Evolutionary conservation across 2,888 invertebrate genomes (phyloP).

Genomic region (Acronicta alni): DNA sequence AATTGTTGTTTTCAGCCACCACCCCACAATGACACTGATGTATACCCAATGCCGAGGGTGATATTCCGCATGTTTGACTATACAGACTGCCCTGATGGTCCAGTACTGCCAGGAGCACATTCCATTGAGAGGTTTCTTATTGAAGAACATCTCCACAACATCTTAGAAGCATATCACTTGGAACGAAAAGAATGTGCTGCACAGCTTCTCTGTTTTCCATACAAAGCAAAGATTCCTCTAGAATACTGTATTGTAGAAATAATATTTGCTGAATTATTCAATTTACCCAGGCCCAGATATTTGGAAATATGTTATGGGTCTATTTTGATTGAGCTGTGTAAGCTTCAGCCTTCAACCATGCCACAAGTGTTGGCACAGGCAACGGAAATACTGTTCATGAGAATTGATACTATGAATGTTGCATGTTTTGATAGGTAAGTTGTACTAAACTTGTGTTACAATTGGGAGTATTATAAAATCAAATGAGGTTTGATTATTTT

Average conservation of each 20-base stretch:
- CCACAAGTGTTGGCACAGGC: constrained; percentile 99
- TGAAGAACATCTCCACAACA: constrained; percentile 98
- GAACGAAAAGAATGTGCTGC: constrained; percentile 99
- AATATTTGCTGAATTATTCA: constrained; percentile 97
- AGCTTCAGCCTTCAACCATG: constrained; percentile 98
- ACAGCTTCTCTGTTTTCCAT: constrained; percentile 96
- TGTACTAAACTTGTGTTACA: not conserved
- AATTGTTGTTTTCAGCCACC: constrained; percentile 91
- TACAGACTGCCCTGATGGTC: constrained; percentile 98
- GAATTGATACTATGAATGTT: constrained; percentile 99
- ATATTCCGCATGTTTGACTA: constrained; percentile 99
- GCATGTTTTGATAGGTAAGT: constrained; percentile 96
- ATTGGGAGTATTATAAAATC: too few species aligned
- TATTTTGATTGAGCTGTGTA: constrained; percentile 98
- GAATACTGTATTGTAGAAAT: constrained; percentile 99
- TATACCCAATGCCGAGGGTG: constrained; percentile 98
- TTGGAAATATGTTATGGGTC: constrained; percentile 98
- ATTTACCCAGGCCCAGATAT: constrained; percentile 96
- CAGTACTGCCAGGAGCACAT: constrained; percentile 97
- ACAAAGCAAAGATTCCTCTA: constrained; percentile 97
- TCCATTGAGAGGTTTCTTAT: constrained; percentile 99
- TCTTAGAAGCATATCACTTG: constrained; percentile 95
- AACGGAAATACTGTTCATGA: constrained; percentile 98
- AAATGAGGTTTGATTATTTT: too few species aligned
- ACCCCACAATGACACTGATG: constrained; percentile 96